Base-by-base conservation (phyloP, 2,888 invertebrate species). In the Gortyna flavago region DNA sequence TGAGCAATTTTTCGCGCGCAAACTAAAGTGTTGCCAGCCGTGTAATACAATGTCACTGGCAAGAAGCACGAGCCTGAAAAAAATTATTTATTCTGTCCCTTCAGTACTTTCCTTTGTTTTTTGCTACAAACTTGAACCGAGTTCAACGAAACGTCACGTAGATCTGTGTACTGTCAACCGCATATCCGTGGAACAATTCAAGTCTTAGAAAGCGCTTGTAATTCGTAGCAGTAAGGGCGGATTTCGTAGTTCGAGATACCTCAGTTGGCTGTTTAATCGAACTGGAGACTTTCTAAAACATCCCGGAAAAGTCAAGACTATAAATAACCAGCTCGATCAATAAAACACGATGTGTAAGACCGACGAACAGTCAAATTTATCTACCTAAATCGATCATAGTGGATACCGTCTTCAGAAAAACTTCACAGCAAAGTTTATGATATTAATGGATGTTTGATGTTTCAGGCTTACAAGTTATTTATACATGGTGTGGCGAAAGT, bases 1-100 rank as follows among this genome's bases (percentile, higher is more conserved):
- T 94, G 93, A 88, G 89, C 93, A 94, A 93, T 93, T 92, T 92
- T 93, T 93, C 91, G 91, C 91, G 91, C 91, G 80, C 87, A 85
- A 88, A 89, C 74, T 77, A 62, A 78, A 80, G 85, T 85, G 88
- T 78, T 86, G 77, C 88, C 92, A 92, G 62, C 92, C 91, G 91
- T 92, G 87, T 86, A 92, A 92, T 91, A 89, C 84, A 85, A 89
- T 85, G 84, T 85, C 84, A 85, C 75, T 78, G 70, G 78, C 84
- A 84, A 85, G 83, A 70, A 74, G 68, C 83, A 71, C 54, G 32
- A 35, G 1, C 0, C 48, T 72, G 72, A 67, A 75, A 78, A 80
- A 78, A 73, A 70, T 59, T 73, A n/a, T 85, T 80, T 64, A 65
- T 73, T 78, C 54, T 65, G 71, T 66, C 61, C 66, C 18, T 61